Evolutionary conservation across 2,113 vertebrate genomes (phyloP).

Genomic region (Sebastes schlegelii): DNA sequence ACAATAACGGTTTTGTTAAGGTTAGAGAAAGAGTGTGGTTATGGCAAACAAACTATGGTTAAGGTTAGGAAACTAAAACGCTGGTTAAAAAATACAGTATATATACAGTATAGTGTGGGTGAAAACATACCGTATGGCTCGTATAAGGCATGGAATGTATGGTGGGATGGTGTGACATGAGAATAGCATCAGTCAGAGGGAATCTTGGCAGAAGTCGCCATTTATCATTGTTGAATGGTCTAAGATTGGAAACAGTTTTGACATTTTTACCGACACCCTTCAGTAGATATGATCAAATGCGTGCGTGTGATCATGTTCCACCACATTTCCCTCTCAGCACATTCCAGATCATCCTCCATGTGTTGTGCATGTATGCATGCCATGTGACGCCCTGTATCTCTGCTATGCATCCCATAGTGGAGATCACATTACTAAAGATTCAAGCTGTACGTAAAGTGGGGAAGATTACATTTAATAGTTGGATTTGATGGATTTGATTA

Average conservation of each 20-base stretch:
- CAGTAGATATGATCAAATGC: not conserved
- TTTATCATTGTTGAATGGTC: not conserved
- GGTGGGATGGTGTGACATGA: no score
- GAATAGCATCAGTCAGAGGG: not conserved
- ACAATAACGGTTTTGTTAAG: no score
- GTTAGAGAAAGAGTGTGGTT: no score
- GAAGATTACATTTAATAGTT: not conserved
- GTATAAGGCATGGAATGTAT: not conserved
- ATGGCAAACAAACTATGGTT: not conserved
- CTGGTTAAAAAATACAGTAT: not conserved
- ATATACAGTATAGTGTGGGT: no score
- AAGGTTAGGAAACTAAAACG: not conserved
- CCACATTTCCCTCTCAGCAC: conserved; percentile 36
- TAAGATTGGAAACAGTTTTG: conserved; percentile 8
- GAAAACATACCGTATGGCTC: not conserved
- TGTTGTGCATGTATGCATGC: conserved; percentile 1
- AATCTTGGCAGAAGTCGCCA: not conserved
- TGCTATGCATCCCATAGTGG: not conserved
- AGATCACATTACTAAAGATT: not conserved
- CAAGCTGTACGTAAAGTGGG: not conserved
- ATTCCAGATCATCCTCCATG: conserved; percentile 36
- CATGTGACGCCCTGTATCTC: conserved; percentile 4
- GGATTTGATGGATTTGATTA: not conserved
- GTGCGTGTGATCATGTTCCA: conserved; percentile 22
- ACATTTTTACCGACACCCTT: not conserved